These are phyloP conservation scores for Craterocephalus amniculus DNA, from an alignment of 2,797 vertebrate genomes.

Conservation along the genomic window DNA sequence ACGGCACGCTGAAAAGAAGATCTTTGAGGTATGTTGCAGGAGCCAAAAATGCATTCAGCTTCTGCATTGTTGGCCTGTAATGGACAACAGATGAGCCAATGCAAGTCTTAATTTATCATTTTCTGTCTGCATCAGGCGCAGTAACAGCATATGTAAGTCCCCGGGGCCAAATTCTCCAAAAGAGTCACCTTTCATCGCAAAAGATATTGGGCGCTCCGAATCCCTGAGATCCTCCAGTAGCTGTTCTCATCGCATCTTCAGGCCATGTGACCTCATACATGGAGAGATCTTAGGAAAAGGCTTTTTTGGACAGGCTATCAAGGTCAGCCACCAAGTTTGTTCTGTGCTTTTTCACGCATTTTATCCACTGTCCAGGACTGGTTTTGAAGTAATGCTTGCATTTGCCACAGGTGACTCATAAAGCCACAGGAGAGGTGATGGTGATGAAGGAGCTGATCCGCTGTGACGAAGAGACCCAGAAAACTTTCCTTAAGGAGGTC, in stretches of 20 bases:
- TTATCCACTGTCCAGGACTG: background rate
- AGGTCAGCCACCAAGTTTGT: constrained; percentile 78
- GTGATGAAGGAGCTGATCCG: constrained; percentile 97
- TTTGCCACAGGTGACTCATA: constrained; percentile 89
- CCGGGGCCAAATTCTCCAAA: constrained; percentile 91
- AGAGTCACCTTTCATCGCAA: constrained; percentile 82
- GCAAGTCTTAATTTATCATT: background rate
- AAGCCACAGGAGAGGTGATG: constrained; percentile 96
- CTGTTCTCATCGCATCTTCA: constrained; percentile 94
- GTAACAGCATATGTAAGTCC: constrained; percentile 94
- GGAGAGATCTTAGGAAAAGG: constrained; percentile 94
- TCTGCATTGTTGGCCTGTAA: background rate
- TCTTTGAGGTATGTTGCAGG: constrained; percentile 86
- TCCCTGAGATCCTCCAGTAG: constrained; percentile 90
- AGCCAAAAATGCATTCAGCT: background rate
- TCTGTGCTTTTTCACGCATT: background rate
- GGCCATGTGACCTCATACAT: constrained; percentile 92
- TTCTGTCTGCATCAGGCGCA: constrained; percentile 80
- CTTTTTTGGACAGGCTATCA: constrained; percentile 95
- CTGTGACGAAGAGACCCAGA: constrained; percentile 95
- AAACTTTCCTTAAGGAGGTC: constrained; percentile 94
- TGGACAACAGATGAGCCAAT: background rate
- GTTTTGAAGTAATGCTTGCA: background rate
- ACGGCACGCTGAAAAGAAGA: constrained; percentile 86
- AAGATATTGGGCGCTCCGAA: constrained; percentile 91